These are phyloP conservation scores for Encarsia formosa DNA, from an alignment of 2,888 invertebrate species.

Conservation along the genomic window DNA sequence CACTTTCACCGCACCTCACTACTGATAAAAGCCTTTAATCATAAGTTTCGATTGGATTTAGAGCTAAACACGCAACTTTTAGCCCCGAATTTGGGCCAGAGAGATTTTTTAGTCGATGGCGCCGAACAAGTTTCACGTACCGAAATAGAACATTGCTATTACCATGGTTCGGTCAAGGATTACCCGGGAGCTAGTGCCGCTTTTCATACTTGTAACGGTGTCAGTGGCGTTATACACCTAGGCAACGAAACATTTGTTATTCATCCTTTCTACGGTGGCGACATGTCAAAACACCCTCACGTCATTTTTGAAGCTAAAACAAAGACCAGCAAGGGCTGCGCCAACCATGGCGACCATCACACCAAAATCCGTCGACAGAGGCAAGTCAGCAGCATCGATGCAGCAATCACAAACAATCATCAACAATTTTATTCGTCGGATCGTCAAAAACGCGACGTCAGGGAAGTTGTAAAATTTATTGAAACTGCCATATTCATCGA, in stretches of 20 bases:
- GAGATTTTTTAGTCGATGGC: constrained; percentile 80
- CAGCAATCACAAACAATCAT: no score
- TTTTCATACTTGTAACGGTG: constrained; percentile 96
- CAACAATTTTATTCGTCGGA: no score
- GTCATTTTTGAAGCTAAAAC: constrained; percentile 93
- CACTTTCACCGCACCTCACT: constrained; percentile 92
- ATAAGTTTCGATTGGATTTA: constrained; percentile 92
- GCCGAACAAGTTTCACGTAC: constrained; percentile 71
- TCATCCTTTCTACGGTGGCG: constrained; percentile 95
- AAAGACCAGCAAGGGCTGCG: constrained; percentile 88
- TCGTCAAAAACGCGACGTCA: constrained; percentile 70
- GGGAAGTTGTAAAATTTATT: constrained; percentile 89
- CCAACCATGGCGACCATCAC: constrained; percentile 70
- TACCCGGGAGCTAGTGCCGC: constrained; percentile 95
- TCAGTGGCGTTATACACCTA: constrained; percentile 94
- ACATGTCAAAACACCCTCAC: constrained; percentile 96
- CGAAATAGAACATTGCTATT: constrained; percentile 97
- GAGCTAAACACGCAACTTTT: constrained; percentile 95
- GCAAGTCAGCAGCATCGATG: constrained; percentile 50
- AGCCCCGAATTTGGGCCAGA: constrained; percentile 89
- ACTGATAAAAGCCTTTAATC: constrained; percentile 94
- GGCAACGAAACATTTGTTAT: constrained; percentile 98
- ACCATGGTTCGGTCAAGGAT: constrained; percentile 95
- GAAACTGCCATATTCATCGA: constrained; percentile 95
- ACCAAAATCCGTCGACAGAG: constrained; percentile 63